These are phyloP conservation scores for Brachyptera putata DNA, from an alignment of 2,888 invertebrate genomes.

Conservation along the genomic window DNA sequence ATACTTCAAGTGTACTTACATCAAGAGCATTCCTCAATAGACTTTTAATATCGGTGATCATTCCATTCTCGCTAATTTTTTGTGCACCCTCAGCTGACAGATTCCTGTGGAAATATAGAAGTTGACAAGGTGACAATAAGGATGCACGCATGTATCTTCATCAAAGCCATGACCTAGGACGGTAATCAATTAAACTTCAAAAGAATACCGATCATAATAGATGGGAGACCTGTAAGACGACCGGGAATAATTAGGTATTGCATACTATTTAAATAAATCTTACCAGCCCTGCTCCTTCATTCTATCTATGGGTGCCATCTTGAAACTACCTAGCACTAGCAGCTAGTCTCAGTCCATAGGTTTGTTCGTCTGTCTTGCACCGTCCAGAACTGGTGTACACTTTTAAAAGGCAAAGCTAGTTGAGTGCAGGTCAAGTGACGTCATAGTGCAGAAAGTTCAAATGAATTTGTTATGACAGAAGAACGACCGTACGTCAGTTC, in stretches of 20 bases:
- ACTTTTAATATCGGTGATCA: constrained; percentile 58
- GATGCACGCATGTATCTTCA: not conserved
- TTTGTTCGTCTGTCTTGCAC: too few species aligned
- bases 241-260: not conserved
- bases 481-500: too few species aligned
- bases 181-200: not conserved
- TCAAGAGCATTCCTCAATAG: constrained; percentile 64
- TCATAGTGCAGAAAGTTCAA: too few species aligned
- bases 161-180: not conserved
- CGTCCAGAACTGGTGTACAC: too few species aligned
- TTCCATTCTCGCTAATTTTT: constrained; percentile 60
- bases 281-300: constrained; percentile 66
- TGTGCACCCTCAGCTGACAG: constrained; percentile 67
- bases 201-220: not conserved
- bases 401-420: too few species aligned
- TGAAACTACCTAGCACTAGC: too few species aligned
- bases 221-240: not conserved
- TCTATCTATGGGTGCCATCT: constrained; percentile 59
- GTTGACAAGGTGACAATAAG: too few species aligned
- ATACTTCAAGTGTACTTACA: constrained; percentile 45
- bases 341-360: too few species aligned
- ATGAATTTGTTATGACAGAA: too few species aligned
- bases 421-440: too few species aligned
- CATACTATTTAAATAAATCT: constrained; percentile 22
- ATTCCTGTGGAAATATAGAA: constrained; percentile 56